Evolutionary conservation across 2,797 vertebrate species (phyloP).

Genomic region (Malurus leucopterus): DNA sequence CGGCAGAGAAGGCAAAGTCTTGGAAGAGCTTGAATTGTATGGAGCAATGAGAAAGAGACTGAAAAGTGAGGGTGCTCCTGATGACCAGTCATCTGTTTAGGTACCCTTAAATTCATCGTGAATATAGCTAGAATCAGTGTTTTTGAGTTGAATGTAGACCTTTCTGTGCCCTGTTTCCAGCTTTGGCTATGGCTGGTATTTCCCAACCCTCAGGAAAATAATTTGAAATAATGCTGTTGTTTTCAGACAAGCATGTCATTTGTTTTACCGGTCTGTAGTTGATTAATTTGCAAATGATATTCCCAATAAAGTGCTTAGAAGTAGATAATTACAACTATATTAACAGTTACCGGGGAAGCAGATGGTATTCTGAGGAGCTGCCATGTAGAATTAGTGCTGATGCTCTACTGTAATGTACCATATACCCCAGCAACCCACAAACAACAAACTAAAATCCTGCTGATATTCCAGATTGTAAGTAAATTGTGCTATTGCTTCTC

Average conservation of each 20-base stretch:
- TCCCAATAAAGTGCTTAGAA: conserved; percentile 97
- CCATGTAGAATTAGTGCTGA: conserved; percentile 97
- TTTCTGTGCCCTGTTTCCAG: neutral
- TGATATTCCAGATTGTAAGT: conserved; percentile 80
- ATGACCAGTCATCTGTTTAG: neutral
- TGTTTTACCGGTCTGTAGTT: conserved; percentile 85
- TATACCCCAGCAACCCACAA: conserved; percentile 84
- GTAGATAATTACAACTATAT: conserved; percentile 99
- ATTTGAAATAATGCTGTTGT: conserved; percentile 72
- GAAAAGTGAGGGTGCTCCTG: neutral
- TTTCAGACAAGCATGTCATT: conserved; percentile 79
- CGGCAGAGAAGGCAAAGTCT: neutral
- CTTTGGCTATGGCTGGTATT: conserved; percentile 34
- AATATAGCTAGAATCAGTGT: neutral
- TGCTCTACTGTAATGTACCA: conserved; percentile 87
- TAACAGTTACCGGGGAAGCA: conserved; percentile 96
- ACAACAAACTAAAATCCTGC: conserved; percentile 75
- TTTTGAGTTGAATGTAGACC: neutral
- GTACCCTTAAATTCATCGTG: neutral
- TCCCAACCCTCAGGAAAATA: conserved; percentile 67
- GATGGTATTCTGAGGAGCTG: conserved; percentile 95
- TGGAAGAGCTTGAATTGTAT: neutral
- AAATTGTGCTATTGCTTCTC: conserved; percentile 75
- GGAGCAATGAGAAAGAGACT: neutral
- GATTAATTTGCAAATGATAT: conserved; percentile 97